These are phyloP conservation scores for Agonopterix arenella DNA, from an alignment of 2,888 invertebrate genomes.

Conservation along the genomic window DNA sequence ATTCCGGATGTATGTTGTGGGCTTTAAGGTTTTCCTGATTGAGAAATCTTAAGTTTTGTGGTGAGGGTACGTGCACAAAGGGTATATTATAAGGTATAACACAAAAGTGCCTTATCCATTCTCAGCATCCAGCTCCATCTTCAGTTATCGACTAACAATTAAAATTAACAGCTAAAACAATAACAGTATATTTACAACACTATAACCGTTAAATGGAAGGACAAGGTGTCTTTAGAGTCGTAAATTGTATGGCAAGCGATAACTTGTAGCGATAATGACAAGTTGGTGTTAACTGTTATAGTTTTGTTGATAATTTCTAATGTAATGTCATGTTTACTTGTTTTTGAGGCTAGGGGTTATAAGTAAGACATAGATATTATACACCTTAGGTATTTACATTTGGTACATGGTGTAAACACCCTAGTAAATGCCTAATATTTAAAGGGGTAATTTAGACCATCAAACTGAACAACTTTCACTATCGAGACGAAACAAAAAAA, in stretches of 20 bases:
- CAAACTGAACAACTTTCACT: no score
- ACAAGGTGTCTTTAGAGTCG: constrained; percentile 45
- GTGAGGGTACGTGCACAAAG: no score
- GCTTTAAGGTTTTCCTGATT: no score
- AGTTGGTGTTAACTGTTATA: not conserved
- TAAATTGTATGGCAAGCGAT: constrained; percentile 18
- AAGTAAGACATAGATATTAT: not conserved
- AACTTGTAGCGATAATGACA: not conserved
- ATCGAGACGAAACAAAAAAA: no score
- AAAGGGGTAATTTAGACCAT: no score
- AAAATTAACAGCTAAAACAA: constrained; percentile 53
- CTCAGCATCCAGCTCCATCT: not conserved
- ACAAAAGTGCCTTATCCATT: not conserved
- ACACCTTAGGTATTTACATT: no score
- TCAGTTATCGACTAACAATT: constrained; percentile 54
- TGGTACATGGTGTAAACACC: no score
- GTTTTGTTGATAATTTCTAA: not conserved
- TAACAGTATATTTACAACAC: constrained; percentile 60
- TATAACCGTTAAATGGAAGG: constrained; percentile 49
- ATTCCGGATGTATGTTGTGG: no score
- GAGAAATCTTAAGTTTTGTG: no score
- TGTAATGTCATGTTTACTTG: no score
- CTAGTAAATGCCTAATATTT: no score
- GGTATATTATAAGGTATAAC: no score
- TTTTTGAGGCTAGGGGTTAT: not conserved